Conservation (phyloP, 2,797 vertebrate species). For the Corythornis leucogaster region DNA sequence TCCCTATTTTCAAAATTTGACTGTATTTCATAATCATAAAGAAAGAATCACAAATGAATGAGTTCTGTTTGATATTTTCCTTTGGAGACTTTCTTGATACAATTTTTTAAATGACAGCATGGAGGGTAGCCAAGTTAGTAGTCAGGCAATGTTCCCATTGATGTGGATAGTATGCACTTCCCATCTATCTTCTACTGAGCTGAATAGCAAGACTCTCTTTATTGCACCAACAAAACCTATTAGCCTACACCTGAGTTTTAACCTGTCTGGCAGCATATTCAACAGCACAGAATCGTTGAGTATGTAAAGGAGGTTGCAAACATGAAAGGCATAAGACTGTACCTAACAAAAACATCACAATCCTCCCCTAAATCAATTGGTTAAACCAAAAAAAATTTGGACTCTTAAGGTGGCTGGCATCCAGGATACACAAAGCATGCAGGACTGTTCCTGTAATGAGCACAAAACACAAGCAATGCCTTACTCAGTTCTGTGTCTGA, state of each 20-base stretch:
- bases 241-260: neutral
- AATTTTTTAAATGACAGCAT: neutral
- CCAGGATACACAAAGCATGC: neutral
- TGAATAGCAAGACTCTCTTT: neutral
- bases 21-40: neutral
- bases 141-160: neutral
- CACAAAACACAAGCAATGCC: neutral
- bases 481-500: neutral
- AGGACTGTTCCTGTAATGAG: neutral
- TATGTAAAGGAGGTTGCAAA: rapidly evolving
- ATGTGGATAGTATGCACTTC: neutral
- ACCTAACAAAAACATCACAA: neutral
- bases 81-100: neutral
- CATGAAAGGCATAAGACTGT: neutral
- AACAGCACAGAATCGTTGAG: neutral
- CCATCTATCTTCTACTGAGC: neutral
- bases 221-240: neutral
- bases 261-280: neutral
- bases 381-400: neutral
- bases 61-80: neutral
- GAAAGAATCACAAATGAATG: neutral
- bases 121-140: neutral
- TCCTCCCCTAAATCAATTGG: neutral
- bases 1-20: neutral
- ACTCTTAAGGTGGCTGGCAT: neutral